Conservation (phyloP, 2,113 vertebrate genomes). For the Pica pica region DNA sequence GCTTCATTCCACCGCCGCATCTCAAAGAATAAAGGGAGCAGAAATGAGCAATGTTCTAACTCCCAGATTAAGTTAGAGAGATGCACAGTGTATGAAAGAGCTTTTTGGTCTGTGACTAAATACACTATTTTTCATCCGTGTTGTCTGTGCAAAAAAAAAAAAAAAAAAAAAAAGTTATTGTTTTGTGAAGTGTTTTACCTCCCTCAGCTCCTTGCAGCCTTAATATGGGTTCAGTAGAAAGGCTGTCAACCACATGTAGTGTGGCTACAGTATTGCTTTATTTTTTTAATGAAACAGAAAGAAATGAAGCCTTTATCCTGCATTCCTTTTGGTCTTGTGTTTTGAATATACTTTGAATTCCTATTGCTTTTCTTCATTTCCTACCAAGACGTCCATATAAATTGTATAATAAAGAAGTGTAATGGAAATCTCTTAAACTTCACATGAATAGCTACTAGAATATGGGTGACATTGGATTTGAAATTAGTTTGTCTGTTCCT, state of each 20-base stretch:
- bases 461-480: neutral
- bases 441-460: neutral
- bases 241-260: neutral
- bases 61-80: neutral
- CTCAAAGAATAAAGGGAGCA: neutral
- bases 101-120: neutral
- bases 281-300: neutral
- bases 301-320: neutral
- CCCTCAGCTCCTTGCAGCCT: neutral
- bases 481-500: neutral
- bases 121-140: neutral
- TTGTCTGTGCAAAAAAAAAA: neutral
- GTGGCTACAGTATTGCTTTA: neutral
- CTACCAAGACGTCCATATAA: neutral
- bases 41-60: neutral
- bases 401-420: neutral
- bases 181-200: neutral
- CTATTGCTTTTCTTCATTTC: neutral
- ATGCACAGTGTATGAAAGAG: neutral
- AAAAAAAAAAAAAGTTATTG: neutral
- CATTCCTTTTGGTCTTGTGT: neutral
- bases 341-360: neutral
- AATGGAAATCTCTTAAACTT: neutral
- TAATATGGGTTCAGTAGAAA: neutral
- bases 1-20: neutral